Base-by-base conservation (phyloP, 2,113 vertebrate genomes). In the Channa argus region DNA sequence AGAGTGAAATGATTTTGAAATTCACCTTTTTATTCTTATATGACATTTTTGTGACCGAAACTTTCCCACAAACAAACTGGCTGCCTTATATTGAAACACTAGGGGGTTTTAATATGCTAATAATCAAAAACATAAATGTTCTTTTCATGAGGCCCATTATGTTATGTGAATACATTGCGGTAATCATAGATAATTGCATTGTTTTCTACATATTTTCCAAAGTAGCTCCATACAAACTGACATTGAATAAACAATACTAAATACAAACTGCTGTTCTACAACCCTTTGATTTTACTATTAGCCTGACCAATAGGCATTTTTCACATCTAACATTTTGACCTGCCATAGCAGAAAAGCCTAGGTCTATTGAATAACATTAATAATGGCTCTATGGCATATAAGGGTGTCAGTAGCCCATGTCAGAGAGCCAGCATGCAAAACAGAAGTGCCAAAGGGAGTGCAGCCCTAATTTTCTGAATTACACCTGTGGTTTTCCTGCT, bases 141-240 rank as follows among this genome's bases (percentile, higher is more conserved):
- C 24, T 24, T 24, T 24, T 24, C 24, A 24, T 24, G 24, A 24
- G 24, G 24, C 24, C 24, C 24, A 24, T 24, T 24, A 24, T 24
- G 24, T 24, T 24, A 24, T 24, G 24, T 24, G 52, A 43, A 55
- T 33, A 6, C 2, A 4, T 11, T 12, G 15, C 36, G 34, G 11
- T 73, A 65, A 63, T 77, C 60, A 56, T 37, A 9, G 41, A 47
- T 66, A 74, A 81, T 66, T 85, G 37, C 52, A 53, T 24, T 5
- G 55, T 11, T 41, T 41, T 5, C 6, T 41, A 5, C 37, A 58
- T 4, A 4, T 43, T 46, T 5, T 3, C 7, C 5, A 13, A 64
- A 1, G 8, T 47, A 2, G n/a, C 12, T 46, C 43, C 2, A 55
- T 66, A 61, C 43, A 37, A 11, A 4, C 3, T 33, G 43, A 11